Percentiles rank a stretch among this genome's conserved stretches.
Evolutionary conservation across 2,888 invertebrate genomes (phyloP).

Genomic region (Prosapia bicincta): DNA sequence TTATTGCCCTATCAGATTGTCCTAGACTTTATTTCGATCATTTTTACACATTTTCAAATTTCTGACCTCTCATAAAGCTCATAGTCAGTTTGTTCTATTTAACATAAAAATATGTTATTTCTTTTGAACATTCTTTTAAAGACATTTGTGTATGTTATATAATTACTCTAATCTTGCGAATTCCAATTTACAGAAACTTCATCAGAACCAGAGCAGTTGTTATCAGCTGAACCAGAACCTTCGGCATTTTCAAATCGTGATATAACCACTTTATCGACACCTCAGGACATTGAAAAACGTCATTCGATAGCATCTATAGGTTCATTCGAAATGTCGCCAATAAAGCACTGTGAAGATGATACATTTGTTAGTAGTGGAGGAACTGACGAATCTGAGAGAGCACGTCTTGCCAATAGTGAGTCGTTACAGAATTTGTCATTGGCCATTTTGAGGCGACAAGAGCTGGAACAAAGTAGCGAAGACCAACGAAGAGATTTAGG

Average conservation of each 20-base stretch:
- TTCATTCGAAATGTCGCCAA: slow-evolving; percentile 29
- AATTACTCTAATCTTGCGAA: too few relatives aligned
- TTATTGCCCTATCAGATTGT: too few relatives aligned
- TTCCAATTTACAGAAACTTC: slow-evolving; percentile 33
- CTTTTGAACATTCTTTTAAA: too few relatives aligned
- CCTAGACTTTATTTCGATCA: too few relatives aligned
- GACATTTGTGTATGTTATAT: too few relatives aligned
- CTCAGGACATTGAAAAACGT: slow-evolving; percentile 32
- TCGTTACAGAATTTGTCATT: slow-evolving; percentile 75
- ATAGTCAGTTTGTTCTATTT: too few relatives aligned
- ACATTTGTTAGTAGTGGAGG: neutral
- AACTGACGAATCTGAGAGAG: slow-evolving; percentile 12
- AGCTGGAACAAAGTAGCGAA: slow-evolving; percentile 52
- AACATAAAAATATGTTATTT: too few relatives aligned
- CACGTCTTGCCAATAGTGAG: slow-evolving; percentile 50
- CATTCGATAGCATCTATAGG: slow-evolving; percentile 34
- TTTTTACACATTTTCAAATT: too few relatives aligned
- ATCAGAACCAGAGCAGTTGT: slow-evolving; percentile 33
- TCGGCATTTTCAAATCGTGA: slow-evolving; percentile 26
- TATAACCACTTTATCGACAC: slow-evolving; percentile 30
- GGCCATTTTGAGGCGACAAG: slow-evolving; percentile 69
- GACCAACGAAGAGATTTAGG: slow-evolving; percentile 23
- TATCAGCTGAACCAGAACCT: slow-evolving; percentile 36
- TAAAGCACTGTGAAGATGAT: slow-evolving; percentile 2
- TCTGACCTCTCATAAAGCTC: too few relatives aligned